Percentiles rank a stretch among this genome's conserved stretches.
phyloP scores from a whole-genome alignment of 1,140 invertebrate species.

The Telenomus remus region DNA sequence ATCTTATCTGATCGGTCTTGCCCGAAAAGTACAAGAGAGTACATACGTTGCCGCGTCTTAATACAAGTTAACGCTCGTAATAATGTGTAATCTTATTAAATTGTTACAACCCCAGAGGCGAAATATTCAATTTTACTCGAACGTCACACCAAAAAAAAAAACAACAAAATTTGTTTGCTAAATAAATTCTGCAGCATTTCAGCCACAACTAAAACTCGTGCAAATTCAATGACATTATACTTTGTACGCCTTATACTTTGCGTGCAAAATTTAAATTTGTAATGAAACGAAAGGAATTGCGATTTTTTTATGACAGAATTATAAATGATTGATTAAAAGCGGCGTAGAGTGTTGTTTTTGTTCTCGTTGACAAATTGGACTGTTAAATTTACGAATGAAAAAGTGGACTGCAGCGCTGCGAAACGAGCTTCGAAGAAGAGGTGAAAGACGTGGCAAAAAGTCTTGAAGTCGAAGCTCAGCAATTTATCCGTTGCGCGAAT shows the following conservation, averaged over 20 bases:
- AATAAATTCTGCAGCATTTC: neutral
- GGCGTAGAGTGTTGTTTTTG: slow-evolving; percentile 1
- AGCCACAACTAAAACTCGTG: no score
- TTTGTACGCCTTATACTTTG: no score
- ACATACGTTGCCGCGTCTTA: slow-evolving; percentile 17
- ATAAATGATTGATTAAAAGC: no score
- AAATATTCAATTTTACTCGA: slow-evolving; percentile 34
- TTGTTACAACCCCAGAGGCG: slow-evolving; percentile 9
- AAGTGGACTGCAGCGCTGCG: slow-evolving; percentile 32
- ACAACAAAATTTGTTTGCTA: neutral
- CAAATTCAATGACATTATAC: no score
- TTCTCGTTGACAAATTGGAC: slow-evolving; percentile 17
- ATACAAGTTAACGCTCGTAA: slow-evolving; percentile 33
- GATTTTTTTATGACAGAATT: neutral
- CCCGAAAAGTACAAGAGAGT: slow-evolving; percentile 43
- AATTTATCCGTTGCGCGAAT: slow-evolving; percentile 55
- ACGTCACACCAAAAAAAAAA: neutral
- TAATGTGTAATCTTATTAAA: slow-evolving; percentile 47
- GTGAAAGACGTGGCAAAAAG: slow-evolving; percentile 32
- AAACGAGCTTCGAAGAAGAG: slow-evolving; percentile 30
- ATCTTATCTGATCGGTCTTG: slow-evolving; percentile 53
- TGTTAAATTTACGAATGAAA: slow-evolving; percentile 18
- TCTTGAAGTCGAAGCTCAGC: slow-evolving; percentile 34
- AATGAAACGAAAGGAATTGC: neutral
- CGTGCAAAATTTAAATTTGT: no score